Percentiles rank a stretch among this genome's conserved stretches.
These are phyloP conservation scores for Crocuta crocuta DNA, from an alignment of 2,113 vertebrate genomes.

Conservation along the genomic window DNA sequence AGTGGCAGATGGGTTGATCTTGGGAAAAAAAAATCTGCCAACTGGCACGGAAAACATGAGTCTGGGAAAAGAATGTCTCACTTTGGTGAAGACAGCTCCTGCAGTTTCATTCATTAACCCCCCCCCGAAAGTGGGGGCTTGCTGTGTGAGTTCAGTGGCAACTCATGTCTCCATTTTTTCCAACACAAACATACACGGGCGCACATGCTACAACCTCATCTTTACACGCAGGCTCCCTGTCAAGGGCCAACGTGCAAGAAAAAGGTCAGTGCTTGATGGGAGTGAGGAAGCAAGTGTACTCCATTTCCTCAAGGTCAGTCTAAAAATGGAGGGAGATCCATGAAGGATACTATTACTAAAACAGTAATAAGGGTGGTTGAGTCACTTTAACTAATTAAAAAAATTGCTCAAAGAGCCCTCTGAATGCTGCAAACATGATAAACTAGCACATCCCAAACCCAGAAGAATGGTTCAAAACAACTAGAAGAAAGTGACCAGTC, in stretches of 20 bases:
- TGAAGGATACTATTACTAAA: not conserved
- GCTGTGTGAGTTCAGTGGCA: slow-evolving; percentile 2
- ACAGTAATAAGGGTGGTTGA: not conserved
- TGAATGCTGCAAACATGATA: not conserved
- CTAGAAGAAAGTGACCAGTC: not conserved
- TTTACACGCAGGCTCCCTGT: not conserved
- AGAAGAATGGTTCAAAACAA: not conserved
- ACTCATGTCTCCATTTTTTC: not conserved
- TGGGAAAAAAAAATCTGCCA: slow-evolving; percentile 67
- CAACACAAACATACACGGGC: fast-evolving
- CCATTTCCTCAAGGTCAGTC: not conserved
- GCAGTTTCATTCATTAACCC: slow-evolving; percentile 31
- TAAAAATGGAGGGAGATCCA: not conserved
- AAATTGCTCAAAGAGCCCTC: not conserved
- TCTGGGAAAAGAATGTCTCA: slow-evolving; percentile 76
- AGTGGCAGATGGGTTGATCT: slow-evolving; percentile 73
- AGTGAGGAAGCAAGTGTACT: not conserved
- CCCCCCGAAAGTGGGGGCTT: not conserved
- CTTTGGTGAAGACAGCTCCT: slow-evolving; percentile 65
- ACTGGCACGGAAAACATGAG: slow-evolving; percentile 66
- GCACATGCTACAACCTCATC: fast-evolving
- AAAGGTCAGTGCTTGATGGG: not conserved
- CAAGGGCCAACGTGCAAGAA: fast-evolving
- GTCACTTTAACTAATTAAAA: not conserved
- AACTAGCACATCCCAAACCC: not conserved